These are phyloP conservation scores for Drosophila biarmipes DNA, from an alignment of 1,140 invertebrate species.

Conservation along the genomic window DNA sequence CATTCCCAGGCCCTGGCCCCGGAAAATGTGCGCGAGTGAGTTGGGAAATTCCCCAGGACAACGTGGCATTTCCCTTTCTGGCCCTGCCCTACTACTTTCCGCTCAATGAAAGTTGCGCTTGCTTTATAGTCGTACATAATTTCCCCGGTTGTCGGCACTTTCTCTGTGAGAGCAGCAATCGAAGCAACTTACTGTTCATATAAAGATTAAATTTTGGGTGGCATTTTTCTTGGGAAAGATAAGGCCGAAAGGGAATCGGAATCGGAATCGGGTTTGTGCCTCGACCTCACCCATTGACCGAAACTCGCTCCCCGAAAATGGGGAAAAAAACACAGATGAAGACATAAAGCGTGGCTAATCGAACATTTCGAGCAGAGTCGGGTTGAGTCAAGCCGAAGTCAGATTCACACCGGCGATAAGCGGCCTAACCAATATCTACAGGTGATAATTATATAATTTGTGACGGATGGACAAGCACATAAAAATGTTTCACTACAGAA, in stretches of 20 bases:
- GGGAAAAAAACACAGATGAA: conserved; percentile 58
- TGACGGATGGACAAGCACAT: conserved; percentile 83
- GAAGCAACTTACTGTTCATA: conserved; percentile 37
- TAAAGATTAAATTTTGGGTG: conserved; percentile 77
- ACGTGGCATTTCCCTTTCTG: conserved; percentile 21
- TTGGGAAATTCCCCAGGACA: conserved; percentile 46
- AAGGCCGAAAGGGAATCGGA: conserved; percentile 49
- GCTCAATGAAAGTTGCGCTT: conserved; percentile 68
- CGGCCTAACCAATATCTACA: conserved; percentile 73
- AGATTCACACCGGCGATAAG: conserved; percentile 73
- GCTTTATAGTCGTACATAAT: neutral
- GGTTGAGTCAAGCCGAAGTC: conserved; percentile 45
- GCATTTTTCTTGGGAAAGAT: conserved; percentile 76
- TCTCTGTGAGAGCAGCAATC: conserved; percentile 39
- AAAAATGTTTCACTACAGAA: conserved; percentile 79
- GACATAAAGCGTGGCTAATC: conserved; percentile 82
- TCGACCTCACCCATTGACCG: conserved; percentile 50
- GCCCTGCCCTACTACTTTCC: conserved; percentile 11
- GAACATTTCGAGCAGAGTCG: conserved; percentile 73
- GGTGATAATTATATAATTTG: conserved; percentile 84
- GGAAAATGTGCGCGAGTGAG: conserved; percentile 5
- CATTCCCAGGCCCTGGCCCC: conserved; percentile 25
- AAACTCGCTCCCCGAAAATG: conserved; percentile 23
- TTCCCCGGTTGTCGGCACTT: conserved; percentile 53
- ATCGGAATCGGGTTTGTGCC: conserved; percentile 12